Evolutionary conservation across 2,888 invertebrate genomes (phyloP).

Genomic region (Ectemnius lituratus): DNA sequence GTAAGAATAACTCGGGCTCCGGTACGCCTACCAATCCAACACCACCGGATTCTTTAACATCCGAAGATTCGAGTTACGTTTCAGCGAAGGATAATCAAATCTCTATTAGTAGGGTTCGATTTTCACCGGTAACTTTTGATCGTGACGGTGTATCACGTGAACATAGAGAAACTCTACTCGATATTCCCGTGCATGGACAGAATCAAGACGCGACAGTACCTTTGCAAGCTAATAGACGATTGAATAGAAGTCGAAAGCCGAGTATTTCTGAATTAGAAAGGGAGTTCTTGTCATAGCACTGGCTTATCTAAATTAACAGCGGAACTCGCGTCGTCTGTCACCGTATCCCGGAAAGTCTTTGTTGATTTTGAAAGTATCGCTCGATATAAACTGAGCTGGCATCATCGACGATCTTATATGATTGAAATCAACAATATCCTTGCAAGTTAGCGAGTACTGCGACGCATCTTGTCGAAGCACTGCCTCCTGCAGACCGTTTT

Average conservation of each 20-base stretch:
- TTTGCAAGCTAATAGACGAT: conserved; percentile 78
- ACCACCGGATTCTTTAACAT: conserved; percentile 90
- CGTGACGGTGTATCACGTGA: conserved; percentile 65
- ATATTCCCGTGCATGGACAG: conserved; percentile 80
- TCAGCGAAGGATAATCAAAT: conserved; percentile 89
- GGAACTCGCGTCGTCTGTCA: conserved; percentile 13
- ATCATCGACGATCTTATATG: not conserved
- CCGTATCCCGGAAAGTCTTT: conserved; percentile 25
- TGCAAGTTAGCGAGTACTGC: conserved; percentile 24
- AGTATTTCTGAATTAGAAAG: conserved; percentile 80
- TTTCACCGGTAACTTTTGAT: conserved; percentile 74
- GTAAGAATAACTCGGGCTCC: conserved; percentile 82
- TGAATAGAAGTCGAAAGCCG: conserved; percentile 78
- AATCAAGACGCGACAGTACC: conserved; percentile 80
- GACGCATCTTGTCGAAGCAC: conserved; percentile 62
- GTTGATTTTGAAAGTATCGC: conserved; percentile 48
- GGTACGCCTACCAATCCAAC: conserved; percentile 90
- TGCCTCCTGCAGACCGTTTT: conserved; percentile 62
- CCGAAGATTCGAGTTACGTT: conserved; percentile 93
- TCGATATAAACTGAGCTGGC: conserved; percentile 21
- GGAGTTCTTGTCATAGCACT: conserved; percentile 81
- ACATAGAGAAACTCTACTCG: conserved; percentile 79
- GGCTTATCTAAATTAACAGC: conserved; percentile 71
- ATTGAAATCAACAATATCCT: not conserved
- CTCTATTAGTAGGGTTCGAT: conserved; percentile 73